Percentiles rank a stretch among this genome's conserved stretches.
These are phyloP conservation scores for Pocillopora verrucosa DNA, from an alignment of 64 coral and sea anemone species.

Conservation along the genomic window DNA sequence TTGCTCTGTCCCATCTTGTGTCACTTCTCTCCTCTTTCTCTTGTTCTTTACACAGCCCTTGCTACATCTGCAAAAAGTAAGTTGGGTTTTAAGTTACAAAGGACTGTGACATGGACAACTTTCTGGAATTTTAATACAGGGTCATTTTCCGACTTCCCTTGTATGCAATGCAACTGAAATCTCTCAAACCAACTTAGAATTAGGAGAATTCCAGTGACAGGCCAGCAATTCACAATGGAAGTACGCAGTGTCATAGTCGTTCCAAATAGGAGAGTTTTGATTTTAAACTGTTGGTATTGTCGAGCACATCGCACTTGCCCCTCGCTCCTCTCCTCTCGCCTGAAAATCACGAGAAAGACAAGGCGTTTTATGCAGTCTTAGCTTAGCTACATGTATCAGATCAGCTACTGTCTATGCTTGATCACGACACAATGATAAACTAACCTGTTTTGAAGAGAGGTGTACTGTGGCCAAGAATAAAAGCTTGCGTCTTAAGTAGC, in stretches of 20 bases:
- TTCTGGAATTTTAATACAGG: too few relatives aligned
- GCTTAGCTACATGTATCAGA: too few relatives aligned
- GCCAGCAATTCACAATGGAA: conserved; percentile 21
- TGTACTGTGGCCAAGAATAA: conserved; percentile 25
- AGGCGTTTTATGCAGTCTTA: too few relatives aligned
- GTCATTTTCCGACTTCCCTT: too few relatives aligned
- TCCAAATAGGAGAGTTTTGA: not conserved
- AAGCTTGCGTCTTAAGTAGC: not conserved
- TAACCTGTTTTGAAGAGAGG: conserved; percentile 8
- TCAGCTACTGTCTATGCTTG: not conserved
- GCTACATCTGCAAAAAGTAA: not conserved
- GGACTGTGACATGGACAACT: too few relatives aligned
- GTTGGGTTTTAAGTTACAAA: not conserved
- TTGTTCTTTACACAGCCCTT: not conserved
- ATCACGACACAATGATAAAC: not conserved
- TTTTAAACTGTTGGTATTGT: not conserved
- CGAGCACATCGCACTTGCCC: too few relatives aligned
- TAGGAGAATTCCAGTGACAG: not conserved
- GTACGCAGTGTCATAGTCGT: not conserved
- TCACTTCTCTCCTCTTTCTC: conserved; percentile 8
- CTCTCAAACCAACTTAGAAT: not conserved
- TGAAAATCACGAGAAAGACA: too few relatives aligned
- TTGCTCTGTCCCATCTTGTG: not conserved
- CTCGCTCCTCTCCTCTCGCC: too few relatives aligned
- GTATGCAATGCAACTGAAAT: not conserved